phyloP scores from a whole-genome alignment of 2,113 vertebrate species.

The Chaetodon trifascialis region DNA sequence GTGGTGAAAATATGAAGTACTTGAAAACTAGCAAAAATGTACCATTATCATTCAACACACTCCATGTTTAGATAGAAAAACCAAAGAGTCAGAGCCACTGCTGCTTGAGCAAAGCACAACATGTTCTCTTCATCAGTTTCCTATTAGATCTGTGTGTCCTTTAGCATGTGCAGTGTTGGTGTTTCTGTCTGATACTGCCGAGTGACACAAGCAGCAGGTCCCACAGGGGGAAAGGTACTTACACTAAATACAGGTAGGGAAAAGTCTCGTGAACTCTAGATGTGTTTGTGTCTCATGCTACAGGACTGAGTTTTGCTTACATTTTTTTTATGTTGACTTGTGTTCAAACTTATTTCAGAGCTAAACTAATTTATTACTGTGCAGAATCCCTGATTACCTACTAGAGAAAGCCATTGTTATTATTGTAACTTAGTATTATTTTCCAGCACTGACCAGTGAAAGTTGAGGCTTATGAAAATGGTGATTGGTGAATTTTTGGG shows the following conservation, averaged over 20 bases:
- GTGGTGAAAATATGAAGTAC: background rate
- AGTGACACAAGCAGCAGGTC: background rate
- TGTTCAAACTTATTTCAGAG: background rate
- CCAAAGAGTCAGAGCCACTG: conserved; percentile 12
- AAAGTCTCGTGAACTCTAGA: background rate
- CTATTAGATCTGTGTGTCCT: background rate
- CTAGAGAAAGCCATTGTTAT: background rate
- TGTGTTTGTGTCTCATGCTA: background rate
- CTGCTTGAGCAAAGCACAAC: background rate
- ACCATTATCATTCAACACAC: background rate
- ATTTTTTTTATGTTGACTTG: background rate
- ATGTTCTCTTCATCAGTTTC: background rate
- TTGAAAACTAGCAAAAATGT: conserved; percentile 6
- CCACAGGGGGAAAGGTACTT: background rate
- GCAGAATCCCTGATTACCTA: background rate
- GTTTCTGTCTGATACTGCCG: background rate
- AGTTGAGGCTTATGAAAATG: background rate
- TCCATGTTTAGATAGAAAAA: background rate
- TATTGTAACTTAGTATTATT: background rate
- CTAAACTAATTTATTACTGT: background rate
- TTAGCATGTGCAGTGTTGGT: background rate
- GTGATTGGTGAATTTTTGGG: background rate
- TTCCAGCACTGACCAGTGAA: background rate
- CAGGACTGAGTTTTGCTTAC: background rate
- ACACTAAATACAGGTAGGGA: background rate